These are phyloP conservation scores for Drosophila rhopaloa DNA, from an alignment of 1,140 invertebrate species.

Conservation along the genomic window DNA sequence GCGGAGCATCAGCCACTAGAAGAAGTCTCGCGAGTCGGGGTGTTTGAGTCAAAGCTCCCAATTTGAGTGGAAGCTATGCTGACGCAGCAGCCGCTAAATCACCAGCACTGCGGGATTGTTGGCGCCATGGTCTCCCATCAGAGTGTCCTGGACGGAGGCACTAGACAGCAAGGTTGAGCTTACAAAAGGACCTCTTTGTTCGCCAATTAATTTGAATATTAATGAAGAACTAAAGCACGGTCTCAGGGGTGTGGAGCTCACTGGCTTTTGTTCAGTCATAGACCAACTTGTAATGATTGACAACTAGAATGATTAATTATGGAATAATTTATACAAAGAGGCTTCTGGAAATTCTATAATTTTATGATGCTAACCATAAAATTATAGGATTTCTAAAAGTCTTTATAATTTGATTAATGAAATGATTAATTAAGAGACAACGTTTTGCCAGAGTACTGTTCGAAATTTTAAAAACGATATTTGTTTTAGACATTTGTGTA, in stretches of 20 bases:
- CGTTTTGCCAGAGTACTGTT: too few species aligned
- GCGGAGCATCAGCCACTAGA: conserved; percentile 51
- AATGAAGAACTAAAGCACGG: conserved; percentile 12
- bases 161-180: conserved; percentile 26
- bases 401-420: too few species aligned
- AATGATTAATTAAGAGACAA: too few species aligned
- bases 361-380: too few species aligned
- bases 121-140: conserved; percentile 48
- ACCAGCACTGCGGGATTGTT: conserved; percentile 29
- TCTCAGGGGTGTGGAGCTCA: too few species aligned
- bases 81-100: conserved; percentile 56
- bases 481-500: too few species aligned
- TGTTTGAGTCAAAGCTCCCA: conserved; percentile 35
- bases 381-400: too few species aligned
- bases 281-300: neutral
- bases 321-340: neutral
- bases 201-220: conserved; percentile 39
- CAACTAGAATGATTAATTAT: conserved; percentile 13
- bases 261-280: neutral
- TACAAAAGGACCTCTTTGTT: conserved; percentile 8
- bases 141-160: conserved; percentile 35
- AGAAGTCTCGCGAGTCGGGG: conserved; percentile 19
- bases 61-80: conserved; percentile 59
- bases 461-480: too few species aligned
- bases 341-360: neutral